Evolutionary conservation across 2,113 vertebrate species (phyloP).

Genomic region (Nyctereutes procyonoides): DNA sequence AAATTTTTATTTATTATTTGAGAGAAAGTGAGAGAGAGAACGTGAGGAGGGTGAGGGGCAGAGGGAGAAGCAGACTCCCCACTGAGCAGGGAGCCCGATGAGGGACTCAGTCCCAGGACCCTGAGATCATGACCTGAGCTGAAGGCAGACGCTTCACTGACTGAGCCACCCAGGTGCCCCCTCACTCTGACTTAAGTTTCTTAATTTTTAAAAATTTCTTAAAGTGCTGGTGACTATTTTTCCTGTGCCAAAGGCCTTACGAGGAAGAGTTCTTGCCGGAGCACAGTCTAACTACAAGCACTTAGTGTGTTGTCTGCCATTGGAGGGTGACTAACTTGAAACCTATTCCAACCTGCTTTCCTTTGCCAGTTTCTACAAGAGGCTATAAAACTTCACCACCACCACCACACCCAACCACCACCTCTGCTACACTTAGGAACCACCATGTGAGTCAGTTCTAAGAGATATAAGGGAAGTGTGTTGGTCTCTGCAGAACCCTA

Average conservation of each 20-base stretch:
- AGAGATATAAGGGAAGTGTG: background rate
- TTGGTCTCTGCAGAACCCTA: background rate
- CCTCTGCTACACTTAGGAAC: background rate
- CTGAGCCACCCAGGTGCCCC: background rate
- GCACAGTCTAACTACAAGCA: no score
- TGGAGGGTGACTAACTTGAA: background rate
- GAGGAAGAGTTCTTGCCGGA: background rate
- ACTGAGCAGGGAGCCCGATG: background rate
- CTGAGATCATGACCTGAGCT: background rate
- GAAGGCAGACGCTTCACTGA: background rate
- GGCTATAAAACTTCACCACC: background rate
- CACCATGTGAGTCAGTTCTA: background rate
- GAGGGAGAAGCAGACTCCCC: background rate
- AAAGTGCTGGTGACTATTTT: background rate
- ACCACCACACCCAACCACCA: rapidly evolving
- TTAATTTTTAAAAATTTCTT: background rate
- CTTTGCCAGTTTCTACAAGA: background rate
- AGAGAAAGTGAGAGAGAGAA: background rate
- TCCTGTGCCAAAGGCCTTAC: background rate
- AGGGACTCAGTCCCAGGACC: background rate
- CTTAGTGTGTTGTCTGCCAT: background rate
- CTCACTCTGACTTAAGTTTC: background rate
- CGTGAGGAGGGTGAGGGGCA: background rate
- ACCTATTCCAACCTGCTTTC: background rate
- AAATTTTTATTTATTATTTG: background rate